phyloP scores from a whole-genome alignment of 2,113 vertebrate species.

The Megaceryle torquata region DNA sequence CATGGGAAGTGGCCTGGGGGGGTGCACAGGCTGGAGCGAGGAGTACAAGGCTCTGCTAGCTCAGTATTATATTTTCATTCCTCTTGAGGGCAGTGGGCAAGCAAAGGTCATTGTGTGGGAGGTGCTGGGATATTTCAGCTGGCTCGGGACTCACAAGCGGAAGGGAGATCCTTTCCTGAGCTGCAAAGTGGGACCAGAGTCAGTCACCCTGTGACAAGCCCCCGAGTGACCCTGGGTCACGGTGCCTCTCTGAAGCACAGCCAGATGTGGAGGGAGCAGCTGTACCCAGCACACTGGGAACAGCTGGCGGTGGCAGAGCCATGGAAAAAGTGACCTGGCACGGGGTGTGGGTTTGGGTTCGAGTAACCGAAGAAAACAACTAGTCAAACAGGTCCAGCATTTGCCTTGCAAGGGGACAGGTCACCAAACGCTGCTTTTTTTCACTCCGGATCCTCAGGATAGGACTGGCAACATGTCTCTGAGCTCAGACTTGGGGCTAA shows the following conservation, averaged over 20 bases:
- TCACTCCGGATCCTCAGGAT: too few species aligned
- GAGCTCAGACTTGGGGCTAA: not conserved
- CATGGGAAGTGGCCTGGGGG: not conserved
- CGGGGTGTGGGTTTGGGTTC: not conserved
- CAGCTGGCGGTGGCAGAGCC: not conserved
- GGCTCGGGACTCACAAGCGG: not conserved
- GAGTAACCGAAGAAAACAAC: not conserved
- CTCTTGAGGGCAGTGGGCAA: not conserved
- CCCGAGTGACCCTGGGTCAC: not conserved
- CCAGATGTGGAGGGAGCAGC: not conserved
- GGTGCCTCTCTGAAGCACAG: not conserved
- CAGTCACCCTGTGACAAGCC: accelerated
- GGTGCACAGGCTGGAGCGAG: not conserved
- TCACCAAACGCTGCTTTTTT: not conserved
- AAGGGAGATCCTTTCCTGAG: not conserved
- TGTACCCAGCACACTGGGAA: not conserved
- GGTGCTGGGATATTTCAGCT: not conserved
- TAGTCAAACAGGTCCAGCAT: not conserved
- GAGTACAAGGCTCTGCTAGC: not conserved
- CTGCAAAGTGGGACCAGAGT: not conserved
- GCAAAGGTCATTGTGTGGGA: not conserved
- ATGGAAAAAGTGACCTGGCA: not conserved
- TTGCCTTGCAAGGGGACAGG: not conserved
- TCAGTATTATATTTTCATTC: not conserved
- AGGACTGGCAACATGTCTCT: accelerated